phyloP scores from a whole-genome alignment of 2,888 invertebrate genomes.

The Oscheius sp. region DNA sequence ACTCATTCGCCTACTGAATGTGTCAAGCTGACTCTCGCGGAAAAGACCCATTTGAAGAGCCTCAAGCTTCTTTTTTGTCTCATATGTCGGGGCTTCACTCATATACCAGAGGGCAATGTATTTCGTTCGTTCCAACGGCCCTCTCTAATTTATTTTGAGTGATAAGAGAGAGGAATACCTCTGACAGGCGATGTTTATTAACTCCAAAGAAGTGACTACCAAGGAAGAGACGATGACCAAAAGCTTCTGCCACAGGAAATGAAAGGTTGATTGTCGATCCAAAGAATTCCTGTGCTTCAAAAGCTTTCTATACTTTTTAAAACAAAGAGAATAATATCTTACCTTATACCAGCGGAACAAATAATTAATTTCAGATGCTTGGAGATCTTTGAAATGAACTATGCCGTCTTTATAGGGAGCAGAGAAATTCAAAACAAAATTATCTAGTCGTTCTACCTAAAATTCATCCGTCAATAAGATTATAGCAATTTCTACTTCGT shows the following conservation, averaged over 20 bases:
- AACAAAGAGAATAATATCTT: neutral
- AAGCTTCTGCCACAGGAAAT: constrained; percentile 56
- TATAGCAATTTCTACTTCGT: constrained; percentile 56
- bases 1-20: constrained; percentile 50
- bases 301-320: constrained; percentile 10
- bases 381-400: constrained; percentile 42
- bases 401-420: constrained; percentile 35
- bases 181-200: constrained; percentile 33
- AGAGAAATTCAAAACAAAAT: constrained; percentile 47
- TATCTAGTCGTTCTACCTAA: constrained; percentile 55
- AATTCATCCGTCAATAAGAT: too few species aligned
- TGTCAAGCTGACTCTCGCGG: constrained; percentile 36
- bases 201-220: constrained; percentile 66
- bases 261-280: constrained; percentile 44
- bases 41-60: constrained; percentile 58
- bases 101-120: constrained; percentile 65
- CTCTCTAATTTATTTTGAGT: constrained; percentile 35
- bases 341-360: constrained; percentile 53
- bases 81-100: constrained; percentile 44
- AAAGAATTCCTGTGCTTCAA: constrained; percentile 40
- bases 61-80: constrained; percentile 47
- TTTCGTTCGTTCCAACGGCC: constrained; percentile 50
- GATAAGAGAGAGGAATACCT: neutral
- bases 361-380: constrained; percentile 49
- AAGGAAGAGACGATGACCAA: constrained; percentile 52